Base-by-base conservation (phyloP, 2,888 invertebrate species). In the Macaria notata region DNA sequence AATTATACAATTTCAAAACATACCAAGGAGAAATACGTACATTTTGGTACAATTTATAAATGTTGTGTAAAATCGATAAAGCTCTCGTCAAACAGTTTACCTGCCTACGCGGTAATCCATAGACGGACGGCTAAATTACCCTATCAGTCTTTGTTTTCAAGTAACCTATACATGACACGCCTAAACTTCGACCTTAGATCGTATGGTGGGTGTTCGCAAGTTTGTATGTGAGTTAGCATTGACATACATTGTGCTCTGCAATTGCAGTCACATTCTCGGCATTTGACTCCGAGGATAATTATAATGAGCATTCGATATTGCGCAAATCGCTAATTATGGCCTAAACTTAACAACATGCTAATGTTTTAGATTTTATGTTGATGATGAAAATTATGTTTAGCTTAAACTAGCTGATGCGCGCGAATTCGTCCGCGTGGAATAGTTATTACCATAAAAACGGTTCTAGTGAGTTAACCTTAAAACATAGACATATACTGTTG, bases 181-280 rank as follows among this genome's bases (percentile, higher is more conserved):
- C 76, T 76, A 79, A 78, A 75, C 73, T 73, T 72, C 75, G 81
- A 78, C 84, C 84, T 88, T 80, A 81, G 62, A 66, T 66, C 9
- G 59, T 65, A 54, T 71, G 75, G 85, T 84, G 81, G 83, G 86
- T 78, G 86, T 83, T 72, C 66, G 78, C 72, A 55, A 68, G 67
- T 68, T 67, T 66, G 73, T 78, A 81, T 36, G 41, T 41, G 41
- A n/a, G 8, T 83, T 84, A 88, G 78, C 88, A 88, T 86, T 88
- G 88, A 88, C 88, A 86, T 69, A 87, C 83, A 86, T 86, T 69
- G 72, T 66, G 70, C 69, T 71, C 71, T 68, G 73, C 76, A 78
- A 79, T 77, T 77, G 73, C 78, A 78, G 65, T 68, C 72, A 80
- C 80, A 82, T 81, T 82, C 78, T 77, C 71, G 73, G 70, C 71